A percentile compares a stretch with the other conserved stretches of the same genome.
Conservation (phyloP, 2,888 invertebrate species). For the Muschampia plurimacula region DNA sequence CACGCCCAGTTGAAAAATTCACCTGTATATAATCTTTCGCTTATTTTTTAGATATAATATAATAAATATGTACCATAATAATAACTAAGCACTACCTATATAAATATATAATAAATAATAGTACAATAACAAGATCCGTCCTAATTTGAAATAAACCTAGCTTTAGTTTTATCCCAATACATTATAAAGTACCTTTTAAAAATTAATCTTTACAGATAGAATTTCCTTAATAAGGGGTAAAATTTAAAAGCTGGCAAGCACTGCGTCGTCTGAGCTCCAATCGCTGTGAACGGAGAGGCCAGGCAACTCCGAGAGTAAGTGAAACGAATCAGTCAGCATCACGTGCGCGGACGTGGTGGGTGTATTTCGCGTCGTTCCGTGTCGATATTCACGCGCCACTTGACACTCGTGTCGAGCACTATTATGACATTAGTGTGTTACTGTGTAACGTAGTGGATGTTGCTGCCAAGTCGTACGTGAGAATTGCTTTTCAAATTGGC, state of each 20-base stretch:
- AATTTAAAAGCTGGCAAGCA: slow-evolving; percentile 61
- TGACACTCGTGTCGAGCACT: slow-evolving; percentile 76
- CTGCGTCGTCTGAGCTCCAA: slow-evolving; percentile 59
- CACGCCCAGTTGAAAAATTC: too few relatives aligned
- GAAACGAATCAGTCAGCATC: slow-evolving; percentile 81
- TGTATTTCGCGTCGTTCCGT: slow-evolving; percentile 57
- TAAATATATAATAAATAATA: too few relatives aligned
- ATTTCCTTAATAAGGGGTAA: slow-evolving; percentile 59
- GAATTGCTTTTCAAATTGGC: slow-evolving; percentile 53
- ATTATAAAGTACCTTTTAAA: too few relatives aligned
- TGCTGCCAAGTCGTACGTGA: slow-evolving; percentile 64
- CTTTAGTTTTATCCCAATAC: too few relatives aligned
- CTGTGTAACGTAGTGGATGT: slow-evolving; percentile 74
- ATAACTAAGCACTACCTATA: too few relatives aligned
- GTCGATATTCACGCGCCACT: slow-evolving; percentile 77
- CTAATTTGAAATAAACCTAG: too few relatives aligned
- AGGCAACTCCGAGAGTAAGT: slow-evolving; percentile 43
- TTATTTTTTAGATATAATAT: too few relatives aligned
- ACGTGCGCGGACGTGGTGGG: slow-evolving; percentile 73
- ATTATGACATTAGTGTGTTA: slow-evolving; percentile 69
- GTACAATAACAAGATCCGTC: too few relatives aligned
- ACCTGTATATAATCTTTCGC: too few relatives aligned
- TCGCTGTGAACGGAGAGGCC: slow-evolving; percentile 46
- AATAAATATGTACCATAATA: too few relatives aligned
- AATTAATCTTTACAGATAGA: neutral